A percentile compares a stretch with the other conserved stretches of the same genome.
These are phyloP conservation scores for Morphnarchus princeps DNA, from an alignment of 2,113 vertebrate species.

Conservation along the genomic window DNA sequence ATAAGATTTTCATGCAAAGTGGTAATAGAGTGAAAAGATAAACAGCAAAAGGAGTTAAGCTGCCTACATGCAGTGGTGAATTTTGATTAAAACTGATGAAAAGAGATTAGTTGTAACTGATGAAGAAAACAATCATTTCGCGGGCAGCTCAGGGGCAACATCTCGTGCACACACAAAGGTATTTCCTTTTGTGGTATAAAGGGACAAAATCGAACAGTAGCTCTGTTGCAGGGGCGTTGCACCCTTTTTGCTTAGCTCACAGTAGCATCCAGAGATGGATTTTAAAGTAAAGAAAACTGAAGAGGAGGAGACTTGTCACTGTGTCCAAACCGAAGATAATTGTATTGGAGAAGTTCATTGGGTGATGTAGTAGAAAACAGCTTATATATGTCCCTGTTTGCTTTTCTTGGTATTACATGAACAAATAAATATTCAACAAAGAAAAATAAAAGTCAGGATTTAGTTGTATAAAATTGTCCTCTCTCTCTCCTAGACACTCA, in stretches of 20 bases:
- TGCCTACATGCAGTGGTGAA: not conserved
- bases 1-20: not conserved
- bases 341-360: not conserved
- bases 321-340: not conserved
- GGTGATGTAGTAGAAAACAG: not conserved
- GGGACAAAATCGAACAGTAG: not conserved
- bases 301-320: not conserved
- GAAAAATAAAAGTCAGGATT: not conserved
- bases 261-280: not conserved
- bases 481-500: not conserved
- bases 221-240: accelerated
- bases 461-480: not conserved
- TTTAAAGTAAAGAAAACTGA: not conserved
- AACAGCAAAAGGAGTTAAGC: not conserved
- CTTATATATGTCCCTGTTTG: not conserved
- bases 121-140: not conserved
- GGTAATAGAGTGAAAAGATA: not conserved
- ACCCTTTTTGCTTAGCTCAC: not conserved
- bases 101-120: not conserved
- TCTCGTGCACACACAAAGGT: accelerated
- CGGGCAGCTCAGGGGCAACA: not conserved
- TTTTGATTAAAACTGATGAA: not conserved
- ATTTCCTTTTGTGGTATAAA: not conserved
- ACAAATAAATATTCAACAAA: not conserved
- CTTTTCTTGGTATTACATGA: not conserved